Evolutionary conservation across 2,113 vertebrate species (phyloP).

Genomic region (Ophthalmolycus amberensis): DNA sequence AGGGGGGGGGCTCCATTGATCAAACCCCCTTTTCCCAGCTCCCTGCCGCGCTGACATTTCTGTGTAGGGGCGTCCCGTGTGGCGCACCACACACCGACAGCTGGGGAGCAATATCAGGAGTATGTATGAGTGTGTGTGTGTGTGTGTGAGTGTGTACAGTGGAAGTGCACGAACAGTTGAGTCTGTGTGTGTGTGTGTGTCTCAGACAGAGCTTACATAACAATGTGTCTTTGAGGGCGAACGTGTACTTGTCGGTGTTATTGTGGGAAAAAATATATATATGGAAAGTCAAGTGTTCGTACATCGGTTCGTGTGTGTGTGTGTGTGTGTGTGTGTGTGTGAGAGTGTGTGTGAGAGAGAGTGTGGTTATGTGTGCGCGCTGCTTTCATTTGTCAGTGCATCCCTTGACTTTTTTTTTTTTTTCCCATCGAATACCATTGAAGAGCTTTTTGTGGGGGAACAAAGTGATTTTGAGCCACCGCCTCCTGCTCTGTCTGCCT

Average conservation of each 20-base stretch:
- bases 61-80: slow-evolving; percentile 70
- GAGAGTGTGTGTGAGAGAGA: background rate
- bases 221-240: background rate
- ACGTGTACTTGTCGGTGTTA: background rate
- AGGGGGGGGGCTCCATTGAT: slow-evolving; percentile 75
- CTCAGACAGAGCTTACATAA: slow-evolving; percentile 42
- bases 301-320: background rate
- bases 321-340: slow-evolving; percentile 2
- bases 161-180: background rate
- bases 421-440: slow-evolving; percentile 61
- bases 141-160: background rate
- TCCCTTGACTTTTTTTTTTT: slow-evolving; percentile 33
- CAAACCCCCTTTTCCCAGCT: slow-evolving; percentile 72
- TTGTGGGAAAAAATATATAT: background rate
- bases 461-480: slow-evolving; percentile 61
- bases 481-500: slow-evolving; percentile 41
- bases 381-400: slow-evolving; percentile 26
- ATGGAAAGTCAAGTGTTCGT: background rate
- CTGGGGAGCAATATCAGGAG: slow-evolving; percentile 60
- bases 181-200: slow-evolving; percentile 1
- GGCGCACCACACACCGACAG: slow-evolving; percentile 65
- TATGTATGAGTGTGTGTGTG: background rate
- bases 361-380: background rate
- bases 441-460: slow-evolving; percentile 63
- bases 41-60: slow-evolving; percentile 80